These are phyloP conservation scores for Picathartes gymnocephalus DNA, from an alignment of 2,113 vertebrate genomes.

Conservation along the genomic window DNA sequence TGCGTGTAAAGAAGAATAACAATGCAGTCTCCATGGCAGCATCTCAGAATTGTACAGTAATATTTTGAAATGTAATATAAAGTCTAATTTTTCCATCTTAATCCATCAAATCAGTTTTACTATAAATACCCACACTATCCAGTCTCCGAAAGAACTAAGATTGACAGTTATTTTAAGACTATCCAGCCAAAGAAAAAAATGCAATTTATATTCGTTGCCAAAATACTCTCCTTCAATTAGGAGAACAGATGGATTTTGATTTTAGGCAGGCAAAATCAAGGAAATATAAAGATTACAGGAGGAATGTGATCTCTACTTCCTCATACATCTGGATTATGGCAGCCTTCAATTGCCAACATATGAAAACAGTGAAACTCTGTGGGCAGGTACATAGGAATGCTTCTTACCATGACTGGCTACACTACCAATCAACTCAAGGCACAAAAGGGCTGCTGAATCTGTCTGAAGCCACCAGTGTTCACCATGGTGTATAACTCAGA, in stretches of 20 bases:
- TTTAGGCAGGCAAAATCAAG: not conserved
- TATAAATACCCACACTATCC: slow-evolving; percentile 37
- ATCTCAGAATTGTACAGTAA: slow-evolving; percentile 23
- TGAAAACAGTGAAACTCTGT: not conserved
- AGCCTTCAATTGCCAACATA: not conserved
- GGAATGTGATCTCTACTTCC: not conserved
- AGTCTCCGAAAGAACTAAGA: not conserved
- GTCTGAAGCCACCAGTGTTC: not conserved
- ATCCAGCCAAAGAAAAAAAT: slow-evolving; percentile 19
- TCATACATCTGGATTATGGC: not conserved
- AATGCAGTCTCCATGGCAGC: slow-evolving; percentile 46
- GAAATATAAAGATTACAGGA: not conserved
- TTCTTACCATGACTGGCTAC: not conserved
- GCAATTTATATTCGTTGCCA: not conserved
- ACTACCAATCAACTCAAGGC: not conserved
- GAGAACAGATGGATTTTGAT: not conserved
- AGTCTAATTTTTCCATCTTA: slow-evolving; percentile 53
- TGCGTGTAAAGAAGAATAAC: not conserved
- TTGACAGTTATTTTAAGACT: slow-evolving; percentile 40
- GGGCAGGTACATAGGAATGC: not conserved
- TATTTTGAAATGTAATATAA: slow-evolving; percentile 55
- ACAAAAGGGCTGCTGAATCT: not conserved
- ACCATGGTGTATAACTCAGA: not conserved
- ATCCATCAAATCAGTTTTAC: slow-evolving; percentile 32
- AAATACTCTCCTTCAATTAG: not conserved